phyloP scores from a whole-genome alignment of 2,113 vertebrate species.

The Hippocampus guttulatus region DNA sequence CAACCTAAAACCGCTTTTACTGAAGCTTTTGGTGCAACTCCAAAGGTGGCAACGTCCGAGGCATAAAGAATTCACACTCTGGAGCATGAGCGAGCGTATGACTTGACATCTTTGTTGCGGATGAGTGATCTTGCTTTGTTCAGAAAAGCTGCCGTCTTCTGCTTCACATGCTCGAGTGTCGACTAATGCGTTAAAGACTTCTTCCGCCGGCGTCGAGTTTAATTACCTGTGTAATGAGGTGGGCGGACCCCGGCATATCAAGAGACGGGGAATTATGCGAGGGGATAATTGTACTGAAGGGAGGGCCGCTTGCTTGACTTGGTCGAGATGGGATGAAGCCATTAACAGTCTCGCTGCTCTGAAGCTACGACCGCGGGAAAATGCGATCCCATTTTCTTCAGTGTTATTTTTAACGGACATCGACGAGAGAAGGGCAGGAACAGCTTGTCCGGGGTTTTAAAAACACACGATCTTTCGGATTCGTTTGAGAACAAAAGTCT shows the following conservation, averaged over 20 bases:
- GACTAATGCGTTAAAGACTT: conserved; percentile 25
- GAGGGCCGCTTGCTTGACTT: conserved; percentile 32
- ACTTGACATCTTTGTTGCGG: not conserved
- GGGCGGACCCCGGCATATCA: conserved; percentile 20
- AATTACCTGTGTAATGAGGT: conserved; percentile 52
- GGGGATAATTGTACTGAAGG: conserved; percentile 34
- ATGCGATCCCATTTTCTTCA: conserved; percentile 6
- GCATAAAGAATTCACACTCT: too few species aligned
- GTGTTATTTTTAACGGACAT: conserved; percentile 14
- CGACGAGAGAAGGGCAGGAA: not conserved
- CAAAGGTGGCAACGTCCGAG: too few species aligned
- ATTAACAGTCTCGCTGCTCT: conserved; percentile 23
- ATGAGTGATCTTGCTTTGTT: not conserved
- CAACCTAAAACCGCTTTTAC: too few species aligned
- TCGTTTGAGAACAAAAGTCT: not conserved
- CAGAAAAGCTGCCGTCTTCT: not conserved
- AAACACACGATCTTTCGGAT: not conserved
- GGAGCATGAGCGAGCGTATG: too few species aligned
- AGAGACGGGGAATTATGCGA: conserved; percentile 20
- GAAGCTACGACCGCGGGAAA: conserved; percentile 33
- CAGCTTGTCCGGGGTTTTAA: not conserved
- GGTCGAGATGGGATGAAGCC: conserved; percentile 29
- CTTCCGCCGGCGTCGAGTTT: conserved; percentile 22
- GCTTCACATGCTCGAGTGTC: conserved; percentile 19
- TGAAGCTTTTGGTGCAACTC: too few species aligned